These are phyloP conservation scores for Trachelus tabidus DNA, from an alignment of 2,888 invertebrate species.

Conservation along the genomic window DNA sequence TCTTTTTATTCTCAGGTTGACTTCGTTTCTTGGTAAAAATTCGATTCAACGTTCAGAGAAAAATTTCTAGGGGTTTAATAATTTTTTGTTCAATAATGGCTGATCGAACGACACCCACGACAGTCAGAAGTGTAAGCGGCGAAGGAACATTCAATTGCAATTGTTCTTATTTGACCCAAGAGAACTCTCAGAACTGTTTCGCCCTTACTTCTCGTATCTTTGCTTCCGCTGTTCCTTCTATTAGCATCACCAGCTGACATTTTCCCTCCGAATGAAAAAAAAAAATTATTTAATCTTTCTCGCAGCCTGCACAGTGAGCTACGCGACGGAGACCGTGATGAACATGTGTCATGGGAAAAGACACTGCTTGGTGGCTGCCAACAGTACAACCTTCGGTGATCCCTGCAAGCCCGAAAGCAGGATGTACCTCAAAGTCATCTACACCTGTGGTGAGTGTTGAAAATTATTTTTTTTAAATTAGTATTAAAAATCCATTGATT, in stretches of 20 bases:
- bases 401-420: constrained; percentile 83
- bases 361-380: constrained; percentile 82
- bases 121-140: neutral
- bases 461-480: constrained; percentile 7
- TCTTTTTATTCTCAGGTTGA: neutral
- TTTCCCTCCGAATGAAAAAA: neutral
- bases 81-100: too few relatives aligned
- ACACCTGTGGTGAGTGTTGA: constrained; percentile 82
- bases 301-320: constrained; percentile 87
- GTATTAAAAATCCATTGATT: neutral
- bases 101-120: neutral
- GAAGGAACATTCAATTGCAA: neutral
- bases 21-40: neutral
- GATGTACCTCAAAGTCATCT: constrained; percentile 88
- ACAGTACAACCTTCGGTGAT: constrained; percentile 84
- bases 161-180: neutral
- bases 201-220: neutral
- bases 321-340: constrained; percentile 93
- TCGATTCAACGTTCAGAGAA: neutral
- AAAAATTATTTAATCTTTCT: constrained; percentile 31
- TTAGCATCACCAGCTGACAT: neutral
- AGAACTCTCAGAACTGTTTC: neutral
- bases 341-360: constrained; percentile 86
- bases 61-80: neutral
- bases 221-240: neutral